A percentile compares a stretch with the other conserved stretches of the same genome.
phyloP scores from a whole-genome alignment of 2,888 invertebrate genomes.

The Nysson spinosus region DNA sequence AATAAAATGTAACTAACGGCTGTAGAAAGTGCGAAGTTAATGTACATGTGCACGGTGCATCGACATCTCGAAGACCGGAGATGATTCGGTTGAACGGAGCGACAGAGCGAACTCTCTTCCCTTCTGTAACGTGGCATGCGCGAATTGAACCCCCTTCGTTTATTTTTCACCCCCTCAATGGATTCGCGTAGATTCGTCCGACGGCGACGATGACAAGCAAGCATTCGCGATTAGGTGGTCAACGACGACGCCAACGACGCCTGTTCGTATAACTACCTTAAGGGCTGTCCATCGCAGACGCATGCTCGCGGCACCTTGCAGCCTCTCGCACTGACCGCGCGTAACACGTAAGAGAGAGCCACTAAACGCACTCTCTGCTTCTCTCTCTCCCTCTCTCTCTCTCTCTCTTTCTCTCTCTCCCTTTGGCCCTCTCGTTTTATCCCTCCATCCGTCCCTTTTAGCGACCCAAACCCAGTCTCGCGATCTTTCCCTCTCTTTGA shows the following conservation, averaged over 20 bases:
- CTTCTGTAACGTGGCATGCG: slow-evolving; percentile 39
- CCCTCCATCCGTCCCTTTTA: slow-evolving; percentile 5
- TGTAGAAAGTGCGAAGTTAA: no score
- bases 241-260: slow-evolving; percentile 13
- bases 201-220: slow-evolving; percentile 32
- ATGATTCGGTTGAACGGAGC: no score
- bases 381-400: slow-evolving; percentile 21
- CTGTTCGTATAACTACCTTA: slow-evolving; percentile 54
- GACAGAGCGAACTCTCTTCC: no score
- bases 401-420: slow-evolving; percentile 15
- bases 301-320: slow-evolving; percentile 65
- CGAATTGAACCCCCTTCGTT: slow-evolving; percentile 38
- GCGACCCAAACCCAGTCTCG: neutral
- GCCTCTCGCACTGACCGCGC: slow-evolving; percentile 65
- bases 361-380: slow-evolving; percentile 29
- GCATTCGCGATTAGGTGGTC: slow-evolving; percentile 37
- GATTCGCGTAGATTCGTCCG: slow-evolving; percentile 21
- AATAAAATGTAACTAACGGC: no score
- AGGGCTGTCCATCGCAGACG: slow-evolving; percentile 59
- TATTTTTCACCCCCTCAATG: slow-evolving; percentile 11
- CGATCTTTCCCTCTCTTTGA: neutral
- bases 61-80: no score
- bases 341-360: slow-evolving; percentile 63
- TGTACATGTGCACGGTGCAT: no score
- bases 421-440: slow-evolving; percentile 27